phyloP scores from a whole-genome alignment of 2,888 invertebrate species.

The Parapristionchus giblindavisi region DNA sequence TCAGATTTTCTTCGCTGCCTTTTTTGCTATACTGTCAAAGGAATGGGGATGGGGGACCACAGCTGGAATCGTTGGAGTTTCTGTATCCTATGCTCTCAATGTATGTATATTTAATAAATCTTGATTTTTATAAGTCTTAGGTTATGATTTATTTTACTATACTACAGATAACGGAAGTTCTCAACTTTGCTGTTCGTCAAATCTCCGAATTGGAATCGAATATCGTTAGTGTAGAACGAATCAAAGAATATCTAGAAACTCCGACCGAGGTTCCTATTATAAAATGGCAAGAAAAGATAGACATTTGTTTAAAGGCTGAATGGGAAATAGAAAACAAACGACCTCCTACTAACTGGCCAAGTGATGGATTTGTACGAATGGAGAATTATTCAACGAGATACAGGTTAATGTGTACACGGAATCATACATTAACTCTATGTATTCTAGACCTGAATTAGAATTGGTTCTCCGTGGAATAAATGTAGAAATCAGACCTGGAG shows the following conservation, averaged over 20 bases:
- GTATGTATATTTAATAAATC: constrained; percentile 57
- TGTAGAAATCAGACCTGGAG: constrained; percentile 77
- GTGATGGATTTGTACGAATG: constrained; percentile 45
- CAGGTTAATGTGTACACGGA: not conserved
- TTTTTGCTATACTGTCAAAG: constrained; percentile 82
- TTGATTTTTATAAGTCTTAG: not conserved
- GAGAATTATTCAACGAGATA: constrained; percentile 49
- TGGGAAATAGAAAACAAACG: constrained; percentile 50
- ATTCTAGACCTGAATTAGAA: constrained; percentile 73
- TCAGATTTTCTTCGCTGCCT: constrained; percentile 89
- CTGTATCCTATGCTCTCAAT: constrained; percentile 74
- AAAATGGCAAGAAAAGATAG: no score
- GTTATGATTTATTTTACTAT: not conserved
- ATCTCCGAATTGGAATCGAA: constrained; percentile 88
- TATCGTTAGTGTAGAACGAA: constrained; percentile 77
- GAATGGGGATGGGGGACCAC: constrained; percentile 70
- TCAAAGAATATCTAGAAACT: constrained; percentile 87
- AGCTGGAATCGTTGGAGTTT: constrained; percentile 74
- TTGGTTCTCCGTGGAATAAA: constrained; percentile 83
- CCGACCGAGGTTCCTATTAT: constrained; percentile 70
- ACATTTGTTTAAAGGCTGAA: constrained; percentile 53
- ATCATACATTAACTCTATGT: no score
- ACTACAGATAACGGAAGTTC: constrained; percentile 64
- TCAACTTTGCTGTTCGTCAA: constrained; percentile 65
- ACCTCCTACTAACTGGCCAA: constrained; percentile 49